phyloP scores from a whole-genome alignment of 2,797 vertebrate species.

The Poeciliopsis paucimaculata region DNA sequence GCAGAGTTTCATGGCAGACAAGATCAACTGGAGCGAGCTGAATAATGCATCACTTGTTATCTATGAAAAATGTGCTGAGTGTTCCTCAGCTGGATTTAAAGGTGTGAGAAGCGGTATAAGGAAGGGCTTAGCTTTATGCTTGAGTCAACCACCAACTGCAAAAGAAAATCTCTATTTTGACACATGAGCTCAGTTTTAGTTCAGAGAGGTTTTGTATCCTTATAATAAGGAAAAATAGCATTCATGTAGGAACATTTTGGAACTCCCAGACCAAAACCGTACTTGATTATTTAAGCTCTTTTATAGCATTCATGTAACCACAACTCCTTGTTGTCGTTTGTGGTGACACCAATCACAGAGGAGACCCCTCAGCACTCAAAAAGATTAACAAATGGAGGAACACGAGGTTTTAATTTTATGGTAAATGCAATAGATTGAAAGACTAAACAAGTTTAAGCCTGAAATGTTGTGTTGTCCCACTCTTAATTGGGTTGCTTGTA shows the following conservation, averaged over 20 bases:
- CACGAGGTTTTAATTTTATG: conserved; percentile 58
- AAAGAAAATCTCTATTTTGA: conserved; percentile 51
- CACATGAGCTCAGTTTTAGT: conserved; percentile 54
- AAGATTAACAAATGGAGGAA: conserved; percentile 63
- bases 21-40: conserved; percentile 57
- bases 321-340: conserved; percentile 55
- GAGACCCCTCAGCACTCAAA: conserved; percentile 69
- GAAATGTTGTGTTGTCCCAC: conserved; percentile 59
- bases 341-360: conserved; percentile 65
- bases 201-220: conserved; percentile 45
- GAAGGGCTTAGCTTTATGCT: conserved; percentile 33
- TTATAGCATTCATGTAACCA: background rate
- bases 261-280: background rate
- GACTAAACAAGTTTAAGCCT: conserved; percentile 56
- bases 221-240: conserved; percentile 40
- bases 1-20: conserved; percentile 55
- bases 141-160: conserved; percentile 24
- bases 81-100: conserved; percentile 45
- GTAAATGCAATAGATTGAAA: conserved; percentile 66
- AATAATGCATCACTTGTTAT: conserved; percentile 71
- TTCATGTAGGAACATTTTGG: conserved; percentile 5
- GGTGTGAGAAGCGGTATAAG: conserved; percentile 36
- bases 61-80: conserved; percentile 63
- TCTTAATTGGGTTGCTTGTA: conserved; percentile 67
- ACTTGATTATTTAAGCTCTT: background rate